Percentiles rank a stretch among this genome's conserved stretches.
Evolutionary conservation across 2,888 invertebrate species (phyloP).

Genomic region (Yponomeuta cagnagella): DNA sequence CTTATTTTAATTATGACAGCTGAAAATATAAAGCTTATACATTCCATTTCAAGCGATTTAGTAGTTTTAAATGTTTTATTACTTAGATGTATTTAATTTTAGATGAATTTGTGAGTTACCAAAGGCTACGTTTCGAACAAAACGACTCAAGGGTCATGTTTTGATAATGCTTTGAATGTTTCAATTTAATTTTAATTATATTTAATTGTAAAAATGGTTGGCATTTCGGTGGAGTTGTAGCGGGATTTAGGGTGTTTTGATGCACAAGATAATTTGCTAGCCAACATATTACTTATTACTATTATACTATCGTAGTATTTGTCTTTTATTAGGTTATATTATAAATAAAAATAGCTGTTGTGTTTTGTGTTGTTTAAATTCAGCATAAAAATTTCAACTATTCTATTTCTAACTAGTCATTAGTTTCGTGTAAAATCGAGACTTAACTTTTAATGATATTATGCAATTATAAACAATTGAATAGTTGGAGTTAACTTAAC

Average conservation of each 20-base stretch:
- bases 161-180: slow-evolving; percentile 28
- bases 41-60: slow-evolving; percentile 55
- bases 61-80: slow-evolving; percentile 35
- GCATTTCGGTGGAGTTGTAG: slow-evolving; percentile 31
- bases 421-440: slow-evolving; percentile 23
- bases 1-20: slow-evolving; percentile 40
- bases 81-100: slow-evolving; percentile 56
- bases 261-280: slow-evolving; percentile 61
- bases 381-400: slow-evolving; percentile 49
- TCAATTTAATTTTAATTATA: slow-evolving; percentile 38
- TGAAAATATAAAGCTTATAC: slow-evolving; percentile 48
- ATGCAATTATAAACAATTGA: slow-evolving; percentile 22
- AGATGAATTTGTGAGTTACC: slow-evolving; percentile 62
- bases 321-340: slow-evolving; percentile 43
- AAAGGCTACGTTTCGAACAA: slow-evolving; percentile 10
- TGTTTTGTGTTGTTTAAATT: slow-evolving; percentile 61
- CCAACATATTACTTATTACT: slow-evolving; percentile 36
- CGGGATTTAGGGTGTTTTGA: slow-evolving; percentile 27
- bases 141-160: slow-evolving; percentile 16
- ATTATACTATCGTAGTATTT: slow-evolving; percentile 38
- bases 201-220: slow-evolving; percentile 36
- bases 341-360: slow-evolving; percentile 50
- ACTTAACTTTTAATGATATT: slow-evolving; percentile 6
- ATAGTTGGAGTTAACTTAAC: slow-evolving; percentile 37
- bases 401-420: slow-evolving; percentile 45